Evolutionary conservation across 2,113 vertebrate genomes (phyloP), one percentile per base, ranked within the genome.

Genomic region (Hassar affinis): DNA sequence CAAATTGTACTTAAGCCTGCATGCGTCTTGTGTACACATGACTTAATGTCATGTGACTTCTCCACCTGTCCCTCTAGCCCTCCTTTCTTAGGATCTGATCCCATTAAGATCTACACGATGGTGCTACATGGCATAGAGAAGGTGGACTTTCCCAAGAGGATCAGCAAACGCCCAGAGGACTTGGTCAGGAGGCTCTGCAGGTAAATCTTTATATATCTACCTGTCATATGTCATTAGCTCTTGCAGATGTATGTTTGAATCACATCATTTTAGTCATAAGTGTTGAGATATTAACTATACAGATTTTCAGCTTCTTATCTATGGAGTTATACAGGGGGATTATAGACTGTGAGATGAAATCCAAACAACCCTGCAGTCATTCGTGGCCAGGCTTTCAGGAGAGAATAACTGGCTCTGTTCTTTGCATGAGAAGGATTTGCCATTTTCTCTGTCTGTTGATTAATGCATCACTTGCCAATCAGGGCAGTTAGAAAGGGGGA

Each of bases 71-170:
- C 78, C 75, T 82, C 10, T 83, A 95, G 94, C 30, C 94, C 94
- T 14, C 94, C 93, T 3, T 95, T 95, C 84, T 62, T 87, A 61
- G 94, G 94, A 30, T 86, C 93, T 5, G 94, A 95, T 87, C 93
- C 93, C 33, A 94, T 95, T 61, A 93, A 93, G 86, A 94, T 94
- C 80, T 95, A 95, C 90, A 95, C 93, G 56, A 93, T 92, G 92
- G 92, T 94, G 76, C 92, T 95, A 18, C 90, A 93, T 47, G 94
- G 94, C 62, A 94, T 95, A 25, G 94, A 95, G 79, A 94, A 94
- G 77, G 92, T 94, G 51, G 93, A 95, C 87, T 92, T 95, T 84
- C 93, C 94, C 45, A 95, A 92, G 79, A 90, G 85, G 54, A 92
- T 95, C 35, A 83, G 91, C 74, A 95, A 93, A 66, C 92, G 91